phyloP scores from a whole-genome alignment of 1,140 invertebrate genomes.

The Schlechtendalia chinensis region DNA sequence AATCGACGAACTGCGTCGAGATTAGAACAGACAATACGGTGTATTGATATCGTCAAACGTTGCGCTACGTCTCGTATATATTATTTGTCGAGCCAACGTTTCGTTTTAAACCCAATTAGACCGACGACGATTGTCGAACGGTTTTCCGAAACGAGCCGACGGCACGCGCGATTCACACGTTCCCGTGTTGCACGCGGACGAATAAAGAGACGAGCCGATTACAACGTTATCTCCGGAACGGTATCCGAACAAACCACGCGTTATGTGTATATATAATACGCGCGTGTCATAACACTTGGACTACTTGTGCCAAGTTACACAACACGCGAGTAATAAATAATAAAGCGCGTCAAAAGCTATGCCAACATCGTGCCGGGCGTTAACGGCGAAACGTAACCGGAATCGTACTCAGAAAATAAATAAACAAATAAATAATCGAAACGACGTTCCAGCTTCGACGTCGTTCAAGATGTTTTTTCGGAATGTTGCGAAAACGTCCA shows the following conservation, averaged over 20 bases:
- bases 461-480: too few species aligned
- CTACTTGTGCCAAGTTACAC: neutral
- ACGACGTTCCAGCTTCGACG: too few species aligned
- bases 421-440: neutral
- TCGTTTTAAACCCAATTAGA: too few species aligned
- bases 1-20: too few species aligned
- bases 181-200: neutral
- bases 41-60: too few species aligned
- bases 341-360: neutral
- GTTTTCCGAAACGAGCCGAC: neutral
- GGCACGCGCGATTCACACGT: neutral
- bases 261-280: too few species aligned
- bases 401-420: neutral
- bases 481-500: too few species aligned
- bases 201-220: neutral
- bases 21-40: too few species aligned
- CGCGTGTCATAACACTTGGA: too few species aligned
- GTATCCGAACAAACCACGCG: neutral
- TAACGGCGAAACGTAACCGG: neutral
- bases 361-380: neutral
- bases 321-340: neutral
- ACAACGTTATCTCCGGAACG: neutral
- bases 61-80: too few species aligned
- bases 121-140: too few species aligned
- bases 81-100: too few species aligned